Evolutionary conservation across 2,888 invertebrate genomes (phyloP), one percentile per base, ranked within the genome.

Genomic region (Lepeophtheirus nordmannii): DNA sequence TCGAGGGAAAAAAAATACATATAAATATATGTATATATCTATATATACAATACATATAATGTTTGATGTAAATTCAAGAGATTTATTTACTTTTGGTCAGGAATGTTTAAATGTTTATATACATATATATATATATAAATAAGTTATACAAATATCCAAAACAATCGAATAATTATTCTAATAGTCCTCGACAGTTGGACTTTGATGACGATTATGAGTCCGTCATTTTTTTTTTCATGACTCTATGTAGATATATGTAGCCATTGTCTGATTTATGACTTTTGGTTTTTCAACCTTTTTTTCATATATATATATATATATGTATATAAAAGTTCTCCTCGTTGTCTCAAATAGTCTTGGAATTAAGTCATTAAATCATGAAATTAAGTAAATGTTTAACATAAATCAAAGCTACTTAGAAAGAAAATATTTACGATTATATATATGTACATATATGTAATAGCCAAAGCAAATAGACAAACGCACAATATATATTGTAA

Each of bases 321-420:
- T 46, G 53, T 46, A 46, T 5, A 3, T 17, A 5, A 5, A 5
- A 5, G 2, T 17, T 46, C n/a, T 14, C 53, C 14, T 46, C 53
- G 8, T 2, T 8, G 53, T 46, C 53, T 46, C 5, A 8, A 17
- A 46, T 46, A 5, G 17, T 46, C 53, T n/a, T 17, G 53, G 53
- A 46, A 14, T 46, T 46, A 46, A 46, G 53, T 46, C 53, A 46
- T 46, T 46, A 46, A 46, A 46, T 46, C 53, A 46, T 46, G 53
- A 46, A 46, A 46, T 46, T 46, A 46, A 46, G 53, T 46, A 46
- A 46, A 46, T n/a, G 14, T 8, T 14, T 46, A 46, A n/a, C 53
- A 46, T 46, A 46, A 46, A 46, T 46, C 53, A 46, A n/a, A 3
- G 17, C 53, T 46, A 46, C 53, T 46, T 46, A 46, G 17, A 30